These are phyloP conservation scores for Eurois occulta DNA, from an alignment of 2,888 invertebrate genomes.

Conservation along the genomic window DNA sequence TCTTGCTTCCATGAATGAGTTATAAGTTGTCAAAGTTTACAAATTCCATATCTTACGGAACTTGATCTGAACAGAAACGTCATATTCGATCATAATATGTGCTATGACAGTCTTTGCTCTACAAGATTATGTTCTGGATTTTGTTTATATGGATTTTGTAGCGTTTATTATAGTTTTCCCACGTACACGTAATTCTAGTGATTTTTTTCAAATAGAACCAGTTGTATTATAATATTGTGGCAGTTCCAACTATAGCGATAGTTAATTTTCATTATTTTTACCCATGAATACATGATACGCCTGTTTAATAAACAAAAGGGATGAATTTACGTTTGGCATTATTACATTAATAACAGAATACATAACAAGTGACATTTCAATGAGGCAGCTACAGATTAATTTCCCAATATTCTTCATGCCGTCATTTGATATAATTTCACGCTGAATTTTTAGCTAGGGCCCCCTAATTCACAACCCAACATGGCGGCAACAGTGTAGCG, in stretches of 20 bases:
- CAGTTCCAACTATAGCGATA: not conserved
- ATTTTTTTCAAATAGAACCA: not conserved
- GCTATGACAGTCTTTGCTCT: constrained; percentile 4
- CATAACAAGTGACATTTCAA: not conserved
- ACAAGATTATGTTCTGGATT: not conserved
- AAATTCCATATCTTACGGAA: constrained; percentile 34
- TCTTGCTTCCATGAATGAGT: constrained; percentile 15
- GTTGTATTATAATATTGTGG: not conserved
- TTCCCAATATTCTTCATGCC: constrained; percentile 21
- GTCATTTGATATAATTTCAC: constrained; percentile 45
- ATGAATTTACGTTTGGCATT: not conserved
- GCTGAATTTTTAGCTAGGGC: constrained; percentile 31
- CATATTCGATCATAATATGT: constrained; percentile 13
- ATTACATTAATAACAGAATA: not conserved
- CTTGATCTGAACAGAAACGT: constrained; percentile 6
- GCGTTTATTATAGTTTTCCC: not conserved
- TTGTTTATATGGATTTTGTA: not conserved
- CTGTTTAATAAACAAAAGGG: not conserved
- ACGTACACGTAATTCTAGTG: not conserved
- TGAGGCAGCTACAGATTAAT: constrained; percentile 30
- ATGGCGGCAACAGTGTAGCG: constrained; percentile 38
- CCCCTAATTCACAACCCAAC: constrained; percentile 48
- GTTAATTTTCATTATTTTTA: not conserved
- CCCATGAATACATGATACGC: not conserved
- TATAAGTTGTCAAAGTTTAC: constrained; percentile 19